phyloP scores from a whole-genome alignment of 1,140 invertebrate species.

The Eupristina koningsbergeri region DNA sequence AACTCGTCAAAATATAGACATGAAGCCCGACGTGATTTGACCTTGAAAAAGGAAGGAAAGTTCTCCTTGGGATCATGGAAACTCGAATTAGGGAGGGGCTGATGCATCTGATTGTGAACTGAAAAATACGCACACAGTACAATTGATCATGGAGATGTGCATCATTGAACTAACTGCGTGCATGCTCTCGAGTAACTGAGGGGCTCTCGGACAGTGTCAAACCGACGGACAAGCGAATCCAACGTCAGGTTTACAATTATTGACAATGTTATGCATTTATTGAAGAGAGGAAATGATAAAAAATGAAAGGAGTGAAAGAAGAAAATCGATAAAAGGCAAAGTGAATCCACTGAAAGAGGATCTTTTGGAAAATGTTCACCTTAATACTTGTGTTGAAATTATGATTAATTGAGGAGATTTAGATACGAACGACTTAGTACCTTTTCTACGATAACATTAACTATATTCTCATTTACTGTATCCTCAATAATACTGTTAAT shows the following conservation, averaged over 20 bases:
- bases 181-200: background rate
- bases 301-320: background rate
- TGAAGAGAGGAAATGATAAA: background rate
- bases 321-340: background rate
- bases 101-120: constrained; percentile 21
- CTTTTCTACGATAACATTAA: no score
- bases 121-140: background rate
- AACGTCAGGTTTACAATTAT: constrained; percentile 47
- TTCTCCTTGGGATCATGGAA: constrained; percentile 15
- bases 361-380: no score
- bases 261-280: constrained; percentile 36
- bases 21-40: background rate
- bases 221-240: constrained; percentile 23
- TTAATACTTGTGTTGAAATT: background rate
- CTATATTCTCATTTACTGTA: no score
- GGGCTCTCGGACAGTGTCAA: constrained; percentile 11
- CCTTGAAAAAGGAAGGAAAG: background rate
- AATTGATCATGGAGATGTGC: background rate
- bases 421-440: no score
- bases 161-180: no score
- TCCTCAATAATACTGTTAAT: no score
- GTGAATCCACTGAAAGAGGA: no score
- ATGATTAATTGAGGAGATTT: no score
- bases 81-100: background rate
- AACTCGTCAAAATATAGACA: constrained; percentile 42